Conservation (phyloP, 2,888 invertebrate species). For the Sesia bembeciformis region DNA sequence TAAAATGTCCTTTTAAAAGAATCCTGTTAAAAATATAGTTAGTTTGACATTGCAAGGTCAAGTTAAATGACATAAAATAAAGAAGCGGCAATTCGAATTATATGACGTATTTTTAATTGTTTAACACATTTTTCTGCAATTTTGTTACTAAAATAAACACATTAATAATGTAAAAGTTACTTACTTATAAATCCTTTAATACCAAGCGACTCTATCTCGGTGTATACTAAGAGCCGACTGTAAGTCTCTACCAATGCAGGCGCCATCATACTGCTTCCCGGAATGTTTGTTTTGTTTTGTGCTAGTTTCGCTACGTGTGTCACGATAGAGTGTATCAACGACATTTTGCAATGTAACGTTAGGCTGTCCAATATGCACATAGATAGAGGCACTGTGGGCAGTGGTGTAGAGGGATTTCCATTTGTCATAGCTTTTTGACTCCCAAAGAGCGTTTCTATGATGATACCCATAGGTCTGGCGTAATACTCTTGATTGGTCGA, state of each 20-base stretch:
- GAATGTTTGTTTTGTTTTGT: constrained; percentile 87
- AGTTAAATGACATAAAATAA: too few relatives aligned
- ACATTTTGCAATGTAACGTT: constrained; percentile 97
- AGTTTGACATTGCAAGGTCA: too few relatives aligned
- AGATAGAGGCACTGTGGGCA: constrained; percentile 90
- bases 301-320: constrained; percentile 93
- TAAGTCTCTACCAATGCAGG: constrained; percentile 97
- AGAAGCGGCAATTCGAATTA: too few relatives aligned
- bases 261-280: constrained; percentile 78
- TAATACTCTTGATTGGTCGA: constrained; percentile 95
- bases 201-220: constrained; percentile 96
- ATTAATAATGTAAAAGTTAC: constrained; percentile 23
- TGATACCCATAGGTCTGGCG: constrained; percentile 91
- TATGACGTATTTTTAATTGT: too few relatives aligned
- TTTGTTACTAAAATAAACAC: too few relatives aligned
- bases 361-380: constrained; percentile 95
- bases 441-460: constrained; percentile 89
- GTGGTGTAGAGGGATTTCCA: constrained; percentile 66
- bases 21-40: too few relatives aligned
- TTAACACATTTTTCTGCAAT: too few relatives aligned
- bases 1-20: too few relatives aligned
- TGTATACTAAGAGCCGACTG: constrained; percentile 92
- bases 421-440: constrained; percentile 74
- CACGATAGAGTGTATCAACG: constrained; percentile 84
- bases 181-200: constrained; percentile 96